These are phyloP conservation scores for Numida meleagris DNA, from an alignment of 2,113 vertebrate genomes.

Conservation along the genomic window DNA sequence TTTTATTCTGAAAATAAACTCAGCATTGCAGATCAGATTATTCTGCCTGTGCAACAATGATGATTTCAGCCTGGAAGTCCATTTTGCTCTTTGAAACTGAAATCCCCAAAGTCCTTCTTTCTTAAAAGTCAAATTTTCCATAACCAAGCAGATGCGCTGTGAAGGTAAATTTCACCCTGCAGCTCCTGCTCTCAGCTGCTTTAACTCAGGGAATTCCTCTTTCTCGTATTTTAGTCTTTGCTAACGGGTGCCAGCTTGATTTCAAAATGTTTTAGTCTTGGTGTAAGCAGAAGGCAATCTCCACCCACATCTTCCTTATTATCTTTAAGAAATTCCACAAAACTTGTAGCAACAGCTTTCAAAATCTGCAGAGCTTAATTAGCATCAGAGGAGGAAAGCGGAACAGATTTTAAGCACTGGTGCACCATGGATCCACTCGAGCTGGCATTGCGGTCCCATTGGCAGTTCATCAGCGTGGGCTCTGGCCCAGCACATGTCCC, in stretches of 20 bases:
- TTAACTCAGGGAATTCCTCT: background rate
- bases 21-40: background rate
- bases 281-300: background rate
- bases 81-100: background rate
- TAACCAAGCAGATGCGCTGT: background rate
- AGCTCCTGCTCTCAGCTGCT: background rate
- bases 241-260: background rate
- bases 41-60: background rate
- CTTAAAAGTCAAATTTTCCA: background rate
- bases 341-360: slow-evolving; percentile 5
- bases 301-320: background rate
- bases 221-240: background rate
- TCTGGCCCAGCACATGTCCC: background rate
- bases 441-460: background rate
- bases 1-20: background rate
- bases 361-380: background rate
- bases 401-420: background rate
- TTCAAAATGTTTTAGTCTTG: background rate
- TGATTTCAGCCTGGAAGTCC: background rate
- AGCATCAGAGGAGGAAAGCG: background rate
- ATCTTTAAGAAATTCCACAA: background rate
- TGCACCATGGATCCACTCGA: background rate
- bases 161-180: background rate
- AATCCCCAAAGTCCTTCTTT: background rate
- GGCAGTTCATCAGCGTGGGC: background rate